Evolutionary conservation across 2,797 vertebrate species (phyloP).

Genomic region (Sylvia borin): DNA sequence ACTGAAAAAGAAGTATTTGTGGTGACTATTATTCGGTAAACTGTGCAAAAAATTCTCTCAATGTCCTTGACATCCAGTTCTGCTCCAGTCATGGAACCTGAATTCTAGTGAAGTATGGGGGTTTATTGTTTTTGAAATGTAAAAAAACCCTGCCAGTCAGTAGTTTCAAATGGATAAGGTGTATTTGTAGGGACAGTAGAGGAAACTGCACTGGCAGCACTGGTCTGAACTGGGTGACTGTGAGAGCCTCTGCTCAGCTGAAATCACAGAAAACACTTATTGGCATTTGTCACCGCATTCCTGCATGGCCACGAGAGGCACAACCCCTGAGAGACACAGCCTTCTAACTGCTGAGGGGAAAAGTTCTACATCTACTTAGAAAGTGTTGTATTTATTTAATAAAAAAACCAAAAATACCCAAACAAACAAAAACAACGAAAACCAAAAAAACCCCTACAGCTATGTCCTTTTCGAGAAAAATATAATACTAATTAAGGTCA

Average conservation of each 20-base stretch:
- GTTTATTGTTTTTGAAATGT: background rate
- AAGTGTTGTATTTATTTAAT: background rate
- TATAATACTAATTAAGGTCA: background rate
- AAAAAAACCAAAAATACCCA: rapidly evolving
- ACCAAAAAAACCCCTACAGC: rapidly evolving
- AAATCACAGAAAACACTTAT: background rate
- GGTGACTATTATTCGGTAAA: background rate
- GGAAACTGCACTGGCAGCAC: background rate
- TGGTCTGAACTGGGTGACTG: background rate
- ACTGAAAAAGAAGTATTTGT: background rate
- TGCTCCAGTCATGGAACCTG: background rate
- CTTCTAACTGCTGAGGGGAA: background rate
- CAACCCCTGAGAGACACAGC: background rate
- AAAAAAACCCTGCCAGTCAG: background rate
- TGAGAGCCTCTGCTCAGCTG: background rate
- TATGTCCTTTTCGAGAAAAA: rapidly evolving
- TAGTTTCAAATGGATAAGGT: background rate
- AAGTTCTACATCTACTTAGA: background rate
- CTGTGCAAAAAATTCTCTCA: background rate
- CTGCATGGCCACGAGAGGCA: background rate
- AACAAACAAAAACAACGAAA: background rate
- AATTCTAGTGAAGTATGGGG: background rate
- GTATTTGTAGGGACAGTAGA: background rate
- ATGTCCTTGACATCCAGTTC: background rate
- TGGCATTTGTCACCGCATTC: background rate